Base-by-base conservation (phyloP, 2,797 vertebrate species). In the Acomys russatus region DNA sequence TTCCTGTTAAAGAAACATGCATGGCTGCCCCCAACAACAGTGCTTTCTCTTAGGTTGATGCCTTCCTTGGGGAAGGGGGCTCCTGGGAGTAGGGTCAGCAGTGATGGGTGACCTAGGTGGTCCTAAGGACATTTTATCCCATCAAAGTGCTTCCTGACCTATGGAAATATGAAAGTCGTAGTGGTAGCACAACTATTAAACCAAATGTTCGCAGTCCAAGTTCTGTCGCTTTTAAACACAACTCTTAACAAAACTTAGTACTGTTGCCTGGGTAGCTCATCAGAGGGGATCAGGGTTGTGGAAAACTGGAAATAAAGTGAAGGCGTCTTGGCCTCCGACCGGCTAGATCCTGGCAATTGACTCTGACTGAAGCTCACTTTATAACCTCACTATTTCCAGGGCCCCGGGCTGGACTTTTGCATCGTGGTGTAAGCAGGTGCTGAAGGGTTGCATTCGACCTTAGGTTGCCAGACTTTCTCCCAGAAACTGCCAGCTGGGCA, bases 241-340 rank as follows among this genome's bases (percentile, higher is more conserved):
- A 51, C 88, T 85, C 70, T 84, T 92, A 88, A 96, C 77, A 74
- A 92, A 95, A 85, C 71, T 23, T 0, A 4, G 35, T 93, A 84
- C 38, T 68, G 35, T 94, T 90, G 44, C 88, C 84, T 94, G 88
- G 90, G 63, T 11, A 89, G 76, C 73, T 96, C 88, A 92, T 97
- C 94, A 93, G 85, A 94, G 9, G 61, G 54, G 68, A 59, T 90
- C 71, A 64, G 38, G 51, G n/a, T 83, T 84, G 78, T 89, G 92
- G 71, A 95, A 96, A 96, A 92, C 61, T 88, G 90, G 61, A 96
- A 92, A 90, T 90, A 93, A 92, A 90, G 77, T 89, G 61, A 94
- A 90, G 64, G 76, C 38, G 9, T 89, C 35, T 92, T 77, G 90
- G 88, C 84, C 63, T 80, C 35, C 22, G 79, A 92, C 64, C 0